Evolutionary conservation across 2,797 vertebrate species (phyloP).

Genomic region (Diplodus puntazzo): DNA sequence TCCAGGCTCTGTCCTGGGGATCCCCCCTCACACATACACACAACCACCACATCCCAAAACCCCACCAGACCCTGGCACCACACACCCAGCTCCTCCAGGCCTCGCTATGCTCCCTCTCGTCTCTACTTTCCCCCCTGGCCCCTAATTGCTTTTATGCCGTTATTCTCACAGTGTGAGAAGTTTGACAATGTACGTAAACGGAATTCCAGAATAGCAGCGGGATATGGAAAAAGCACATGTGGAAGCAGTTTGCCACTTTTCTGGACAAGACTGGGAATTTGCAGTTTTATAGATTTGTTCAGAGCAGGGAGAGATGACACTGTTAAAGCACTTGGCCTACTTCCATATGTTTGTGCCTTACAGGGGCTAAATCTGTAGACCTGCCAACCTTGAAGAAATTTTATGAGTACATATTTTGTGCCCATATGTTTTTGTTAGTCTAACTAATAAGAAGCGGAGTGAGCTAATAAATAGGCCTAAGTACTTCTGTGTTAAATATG

Average conservation of each 20-base stretch:
- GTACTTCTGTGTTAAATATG: too few species aligned
- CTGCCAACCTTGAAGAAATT: too few species aligned
- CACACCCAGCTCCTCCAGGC: constrained; percentile 34
- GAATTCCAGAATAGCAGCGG: constrained; percentile 84
- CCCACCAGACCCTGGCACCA: constrained; percentile 52
- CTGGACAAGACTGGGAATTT: constrained; percentile 71
- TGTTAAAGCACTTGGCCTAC: constrained; percentile 41
- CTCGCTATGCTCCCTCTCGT: constrained; percentile 37
- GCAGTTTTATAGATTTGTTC: constrained; percentile 75
- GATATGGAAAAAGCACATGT: constrained; percentile 85
- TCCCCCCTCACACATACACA: constrained; percentile 33
- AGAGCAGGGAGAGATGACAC: constrained; percentile 56
- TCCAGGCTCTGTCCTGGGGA: constrained; percentile 51
- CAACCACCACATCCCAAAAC: constrained; percentile 45
- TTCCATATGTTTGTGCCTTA: constrained; percentile 30
- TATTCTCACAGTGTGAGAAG: constrained; percentile 84
- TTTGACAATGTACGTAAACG: constrained; percentile 85
- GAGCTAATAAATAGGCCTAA: too few species aligned
- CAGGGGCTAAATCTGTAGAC: not conserved
- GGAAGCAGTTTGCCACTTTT: constrained; percentile 81
- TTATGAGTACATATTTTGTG: too few species aligned
- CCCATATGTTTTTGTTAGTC: too few species aligned
- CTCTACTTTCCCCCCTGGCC: constrained; percentile 59
- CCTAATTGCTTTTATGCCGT: constrained; percentile 82
- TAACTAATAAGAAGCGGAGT: too few species aligned